A percentile compares a stretch with the other conserved stretches of the same genome.
Conservation (phyloP, 2,797 vertebrate species). For the Rhinichthys osculus region DNA sequence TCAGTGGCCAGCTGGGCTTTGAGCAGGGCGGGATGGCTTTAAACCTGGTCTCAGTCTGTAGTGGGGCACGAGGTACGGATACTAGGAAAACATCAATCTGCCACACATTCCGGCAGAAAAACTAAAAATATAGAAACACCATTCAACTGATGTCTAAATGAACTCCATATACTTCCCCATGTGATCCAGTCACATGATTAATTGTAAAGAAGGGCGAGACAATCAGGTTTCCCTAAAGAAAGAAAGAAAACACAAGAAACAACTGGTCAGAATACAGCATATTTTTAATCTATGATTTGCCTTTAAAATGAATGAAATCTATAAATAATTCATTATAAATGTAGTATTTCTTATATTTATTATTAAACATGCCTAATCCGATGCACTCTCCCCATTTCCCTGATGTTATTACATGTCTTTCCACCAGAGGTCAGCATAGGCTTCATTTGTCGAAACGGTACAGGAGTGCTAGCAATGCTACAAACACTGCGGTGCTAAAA, state of each 20-base stretch:
- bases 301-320: background rate
- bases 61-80: constrained; percentile 67
- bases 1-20: constrained; percentile 74
- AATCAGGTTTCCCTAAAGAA: constrained; percentile 55
- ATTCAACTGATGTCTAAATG: constrained; percentile 97
- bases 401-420: background rate
- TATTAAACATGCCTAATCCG: background rate
- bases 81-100: constrained; percentile 63
- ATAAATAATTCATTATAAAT: background rate
- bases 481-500: constrained; percentile 35
- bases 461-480: background rate
- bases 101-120: constrained; percentile 65
- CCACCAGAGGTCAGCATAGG: constrained; percentile 56
- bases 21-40: constrained; percentile 81
- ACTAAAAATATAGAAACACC: constrained; percentile 93
- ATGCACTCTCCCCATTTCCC: background rate
- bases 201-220: constrained; percentile 82
- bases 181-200: constrained; percentile 97
- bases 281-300: background rate
- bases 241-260: background rate
- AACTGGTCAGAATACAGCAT: background rate
- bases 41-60: constrained; percentile 85
- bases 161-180: constrained; percentile 86
- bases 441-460: background rate
- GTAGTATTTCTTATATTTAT: background rate